Evolutionary conservation across 2,888 invertebrate species (phyloP).

Genomic region (Oxyteleia sp.): DNA sequence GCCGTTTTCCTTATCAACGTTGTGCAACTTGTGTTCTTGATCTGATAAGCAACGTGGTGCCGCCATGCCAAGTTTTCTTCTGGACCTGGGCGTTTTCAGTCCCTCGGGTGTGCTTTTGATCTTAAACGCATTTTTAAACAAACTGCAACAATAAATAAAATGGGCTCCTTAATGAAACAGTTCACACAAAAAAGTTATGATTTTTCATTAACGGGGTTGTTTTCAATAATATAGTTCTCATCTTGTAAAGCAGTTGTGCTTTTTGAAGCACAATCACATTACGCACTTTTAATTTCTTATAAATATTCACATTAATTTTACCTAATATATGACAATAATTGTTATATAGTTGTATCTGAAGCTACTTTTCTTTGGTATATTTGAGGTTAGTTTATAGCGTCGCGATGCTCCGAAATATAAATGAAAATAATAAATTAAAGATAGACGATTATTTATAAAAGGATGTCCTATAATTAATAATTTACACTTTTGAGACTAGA

Average conservation of each 20-base stretch:
- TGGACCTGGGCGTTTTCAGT: slow-evolving; percentile 77
- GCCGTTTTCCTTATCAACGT: slow-evolving; percentile 82
- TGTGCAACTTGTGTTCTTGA: slow-evolving; percentile 78
- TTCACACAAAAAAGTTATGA: too few species aligned
- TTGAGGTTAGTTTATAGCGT: slow-evolving; percentile 4
- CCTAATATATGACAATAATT: too few species aligned
- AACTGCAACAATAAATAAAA: slow-evolving; percentile 79
- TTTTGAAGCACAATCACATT: too few species aligned
- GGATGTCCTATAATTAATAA: neutral
- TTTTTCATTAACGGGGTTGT: too few species aligned
- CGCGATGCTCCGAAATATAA: neutral
- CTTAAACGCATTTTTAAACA: slow-evolving; percentile 85
- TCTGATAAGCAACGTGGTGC: slow-evolving; percentile 80
- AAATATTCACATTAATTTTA: too few species aligned
- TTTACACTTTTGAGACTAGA: neutral
- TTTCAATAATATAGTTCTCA: too few species aligned
- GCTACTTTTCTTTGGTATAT: neutral
- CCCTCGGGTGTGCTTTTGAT: slow-evolving; percentile 83
- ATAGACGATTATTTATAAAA: neutral
- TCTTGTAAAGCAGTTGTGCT: too few species aligned
- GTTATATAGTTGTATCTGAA: too few species aligned
- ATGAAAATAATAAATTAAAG: neutral
- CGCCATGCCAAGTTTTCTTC: slow-evolving; percentile 80
- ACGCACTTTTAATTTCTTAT: neutral
- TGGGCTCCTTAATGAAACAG: too few species aligned